Evolutionary conservation across 2,797 vertebrate genomes (phyloP), one percentile per base, ranked within the genome.

Genomic region (Spatula versicolor): DNA sequence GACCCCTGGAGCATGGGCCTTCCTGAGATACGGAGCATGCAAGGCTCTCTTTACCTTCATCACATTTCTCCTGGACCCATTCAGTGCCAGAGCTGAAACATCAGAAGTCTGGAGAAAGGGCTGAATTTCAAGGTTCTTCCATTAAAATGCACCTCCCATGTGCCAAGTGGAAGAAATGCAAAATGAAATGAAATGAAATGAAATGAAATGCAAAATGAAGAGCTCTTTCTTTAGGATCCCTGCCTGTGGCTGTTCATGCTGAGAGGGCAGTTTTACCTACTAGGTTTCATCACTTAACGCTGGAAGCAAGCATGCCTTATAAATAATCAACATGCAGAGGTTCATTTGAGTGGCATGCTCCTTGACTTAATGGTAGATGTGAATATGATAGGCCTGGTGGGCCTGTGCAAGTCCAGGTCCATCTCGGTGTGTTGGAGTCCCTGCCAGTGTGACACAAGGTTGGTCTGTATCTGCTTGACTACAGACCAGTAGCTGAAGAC

Each of bases 121-220:
- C 8, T 3, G 6, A 17, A 21, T 52, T 67, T 56, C 58, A 33
- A 58, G 41, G 35, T 37, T 85, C 21, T 62, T 89, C 55, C 31
- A 6, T 33, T 23, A 82, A 75, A 84, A 48, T 13, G 7, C 30
- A 50, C 10, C 4, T 7, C 13, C 45, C 11, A 6, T 16, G 20
- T 71, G n/a, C 20, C 58, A 58, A 67, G 73, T 18, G 60, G 55
- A 73, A 75, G 35, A 62, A 74, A 59, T 74, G 14, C 22, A 89
- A 92, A 41, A 68, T 0, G 0, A 85, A 55, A 45, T 19, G 18
- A 92, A 41, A 68, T 0, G 0, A 85, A 55, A 45, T 19, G 18
- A 45, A 45, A 45, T 45, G 35, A 62, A 74, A 59, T 71, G 14
- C 25, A 89, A 92, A 41, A 68, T 0, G 0, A 85, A 55, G 12